Conservation (phyloP, 1,140 invertebrate genomes). For the Heliconius hermathena region DNA sequence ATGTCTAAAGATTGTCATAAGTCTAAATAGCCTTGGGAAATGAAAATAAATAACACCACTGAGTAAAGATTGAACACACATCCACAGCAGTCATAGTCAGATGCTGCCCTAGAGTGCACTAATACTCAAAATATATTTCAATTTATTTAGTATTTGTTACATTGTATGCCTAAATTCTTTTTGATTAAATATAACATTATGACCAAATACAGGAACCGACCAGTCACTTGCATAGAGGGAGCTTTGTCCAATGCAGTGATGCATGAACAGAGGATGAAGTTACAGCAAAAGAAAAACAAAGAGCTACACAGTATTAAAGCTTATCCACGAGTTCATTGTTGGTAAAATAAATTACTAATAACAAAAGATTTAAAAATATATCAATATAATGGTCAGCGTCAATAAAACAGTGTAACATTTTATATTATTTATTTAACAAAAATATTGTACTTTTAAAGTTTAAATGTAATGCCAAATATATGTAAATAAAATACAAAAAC, state of each 20-base stretch:
- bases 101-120: no score
- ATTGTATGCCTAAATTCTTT: no score
- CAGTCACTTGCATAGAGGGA: slow-evolving; percentile 79
- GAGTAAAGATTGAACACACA: no score
- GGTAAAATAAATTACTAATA: slow-evolving; percentile 33
- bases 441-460: neutral
- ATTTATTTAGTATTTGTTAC: no score
- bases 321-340: slow-evolving; percentile 65
- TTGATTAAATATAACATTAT: no score
- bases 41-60: no score
- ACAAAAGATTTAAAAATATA: neutral
- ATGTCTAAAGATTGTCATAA: no score
- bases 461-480: neutral
- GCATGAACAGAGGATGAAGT: slow-evolving; percentile 70
- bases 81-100: no score
- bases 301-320: slow-evolving; percentile 52
- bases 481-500: neutral
- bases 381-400: neutral
- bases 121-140: no score
- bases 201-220: slow-evolving; percentile 57
- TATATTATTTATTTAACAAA: slow-evolving; percentile 6
- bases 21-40: no score
- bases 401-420: neutral
- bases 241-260: slow-evolving; percentile 74
- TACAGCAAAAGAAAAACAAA: slow-evolving; percentile 56